Conservation (phyloP, 1,140 invertebrate species). For the Scaptomyza graminum region DNA sequence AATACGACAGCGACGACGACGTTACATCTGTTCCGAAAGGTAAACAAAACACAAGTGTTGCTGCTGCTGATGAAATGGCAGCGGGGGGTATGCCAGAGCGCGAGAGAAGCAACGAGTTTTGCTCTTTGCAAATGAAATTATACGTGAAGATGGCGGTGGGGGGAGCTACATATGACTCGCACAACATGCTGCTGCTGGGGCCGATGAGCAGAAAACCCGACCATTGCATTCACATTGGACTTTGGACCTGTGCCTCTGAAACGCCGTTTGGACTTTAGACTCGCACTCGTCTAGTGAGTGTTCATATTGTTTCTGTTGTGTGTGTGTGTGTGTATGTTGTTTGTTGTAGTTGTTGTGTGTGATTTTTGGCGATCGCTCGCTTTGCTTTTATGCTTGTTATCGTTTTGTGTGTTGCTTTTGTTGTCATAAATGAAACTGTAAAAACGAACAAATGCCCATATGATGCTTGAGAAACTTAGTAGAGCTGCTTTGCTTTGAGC, state of each 20-base stretch:
- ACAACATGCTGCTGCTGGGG: constrained; percentile 40
- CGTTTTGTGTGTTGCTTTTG: constrained; percentile 23
- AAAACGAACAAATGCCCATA: constrained; percentile 32
- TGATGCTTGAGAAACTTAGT: constrained; percentile 31
- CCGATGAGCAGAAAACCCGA: constrained; percentile 66
- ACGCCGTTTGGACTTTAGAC: constrained; percentile 84
- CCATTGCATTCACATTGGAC: constrained; percentile 73
- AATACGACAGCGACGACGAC: background rate
- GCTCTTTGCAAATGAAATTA: constrained; percentile 30
- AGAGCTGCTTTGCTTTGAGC: constrained; percentile 12
- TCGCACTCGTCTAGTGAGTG: constrained; percentile 66
- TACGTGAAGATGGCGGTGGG: background rate
- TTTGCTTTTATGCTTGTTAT: constrained; percentile 47
- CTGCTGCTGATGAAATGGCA: background rate
- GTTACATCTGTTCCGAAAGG: constrained; percentile 53
- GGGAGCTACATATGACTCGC: constrained; percentile 34
- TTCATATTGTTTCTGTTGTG: constrained; percentile 43
- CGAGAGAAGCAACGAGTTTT: constrained; percentile 1
- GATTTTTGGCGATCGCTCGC: constrained; percentile 28
- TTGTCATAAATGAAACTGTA: constrained; percentile 44
- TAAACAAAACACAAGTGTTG: constrained; percentile 59
- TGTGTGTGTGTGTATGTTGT: background rate
- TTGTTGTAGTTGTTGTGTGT: constrained; percentile 39
- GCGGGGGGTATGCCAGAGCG: constrained; percentile 13
- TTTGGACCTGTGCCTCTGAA: constrained; percentile 75